phyloP scores from a whole-genome alignment of 1,140 invertebrate species.

The Brachionus paranguensis region DNA sequence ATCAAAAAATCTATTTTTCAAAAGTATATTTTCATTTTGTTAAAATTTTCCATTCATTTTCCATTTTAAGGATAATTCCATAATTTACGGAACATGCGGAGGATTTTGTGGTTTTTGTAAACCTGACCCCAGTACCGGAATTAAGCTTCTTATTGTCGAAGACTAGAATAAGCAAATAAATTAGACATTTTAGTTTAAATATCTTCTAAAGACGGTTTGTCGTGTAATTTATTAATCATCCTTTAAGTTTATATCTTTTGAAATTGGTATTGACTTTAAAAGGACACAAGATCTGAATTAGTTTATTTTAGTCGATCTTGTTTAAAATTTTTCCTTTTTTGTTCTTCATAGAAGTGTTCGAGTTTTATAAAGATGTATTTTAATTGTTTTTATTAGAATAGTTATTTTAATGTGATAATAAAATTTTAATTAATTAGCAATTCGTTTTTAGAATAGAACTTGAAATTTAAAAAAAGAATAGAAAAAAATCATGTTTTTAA shows the following conservation, averaged over 20 bases:
- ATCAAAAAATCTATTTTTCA: conserved; percentile 21
- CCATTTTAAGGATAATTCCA: conserved; percentile 10
- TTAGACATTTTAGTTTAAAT: background rate
- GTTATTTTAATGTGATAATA: background rate
- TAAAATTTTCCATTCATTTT: background rate
- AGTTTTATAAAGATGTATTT: background rate
- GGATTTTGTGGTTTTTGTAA: conserved; percentile 36
- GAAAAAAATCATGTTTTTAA: too few relatives aligned
- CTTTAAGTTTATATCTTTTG: background rate
- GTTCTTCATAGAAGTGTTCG: background rate
- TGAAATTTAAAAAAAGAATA: too few relatives aligned
- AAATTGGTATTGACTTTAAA: background rate
- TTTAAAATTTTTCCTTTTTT: background rate
- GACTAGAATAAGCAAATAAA: background rate
- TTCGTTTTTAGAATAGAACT: too few relatives aligned
- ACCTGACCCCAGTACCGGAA: conserved; percentile 16
- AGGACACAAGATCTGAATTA: background rate
- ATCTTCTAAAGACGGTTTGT: background rate
- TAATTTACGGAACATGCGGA: conserved; percentile 26
- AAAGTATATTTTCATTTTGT: background rate
- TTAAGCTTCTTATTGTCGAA: conserved; percentile 25
- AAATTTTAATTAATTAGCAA: background rate
- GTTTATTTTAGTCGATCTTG: background rate
- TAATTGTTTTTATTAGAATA: background rate
- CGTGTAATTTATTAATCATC: background rate